Conservation (phyloP, 53 echinoderm and acorn worm species). For the Zoroaster sp. region DNA sequence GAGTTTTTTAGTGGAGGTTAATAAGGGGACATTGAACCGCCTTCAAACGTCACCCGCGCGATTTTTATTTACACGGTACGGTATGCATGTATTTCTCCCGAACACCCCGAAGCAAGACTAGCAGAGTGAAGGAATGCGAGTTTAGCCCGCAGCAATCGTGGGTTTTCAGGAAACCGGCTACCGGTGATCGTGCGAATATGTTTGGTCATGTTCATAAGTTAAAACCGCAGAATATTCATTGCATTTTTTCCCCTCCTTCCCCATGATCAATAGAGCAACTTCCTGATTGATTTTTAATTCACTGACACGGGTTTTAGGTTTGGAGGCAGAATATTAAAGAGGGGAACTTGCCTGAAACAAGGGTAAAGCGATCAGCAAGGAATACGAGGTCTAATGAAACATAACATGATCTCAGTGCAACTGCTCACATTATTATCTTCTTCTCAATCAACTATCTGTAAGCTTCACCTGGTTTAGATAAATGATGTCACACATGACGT, state of each 20-base stretch:
- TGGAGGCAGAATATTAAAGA: constrained; percentile 48
- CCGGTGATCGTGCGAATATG: constrained; percentile 30
- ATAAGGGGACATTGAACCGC: constrained; percentile 41
- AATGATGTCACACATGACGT: too few species aligned
- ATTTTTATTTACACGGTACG: constrained; percentile 49
- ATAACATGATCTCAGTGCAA: too few species aligned
- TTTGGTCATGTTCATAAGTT: constrained; percentile 38
- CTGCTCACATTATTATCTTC: too few species aligned
- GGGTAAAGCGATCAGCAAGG: too few species aligned
- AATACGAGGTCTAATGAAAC: too few species aligned
- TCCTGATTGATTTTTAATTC: constrained; percentile 64
- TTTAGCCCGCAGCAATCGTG: constrained; percentile 30
- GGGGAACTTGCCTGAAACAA: not conserved
- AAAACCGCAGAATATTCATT: constrained; percentile 43
- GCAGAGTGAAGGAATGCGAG: constrained; percentile 56
- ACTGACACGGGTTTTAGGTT: constrained; percentile 50
- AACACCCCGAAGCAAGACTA: constrained; percentile 45
- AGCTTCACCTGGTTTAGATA: too few species aligned
- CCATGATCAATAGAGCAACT: constrained; percentile 57
- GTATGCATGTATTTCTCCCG: constrained; percentile 14
- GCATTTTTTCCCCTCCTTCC: constrained; percentile 19
- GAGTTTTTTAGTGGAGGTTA: not conserved
- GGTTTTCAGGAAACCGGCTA: constrained; percentile 43
- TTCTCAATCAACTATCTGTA: too few species aligned
- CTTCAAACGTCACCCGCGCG: not conserved